Evolutionary conservation across 2,888 invertebrate genomes (phyloP).

Genomic region (Chloroclystis v-ata): DNA sequence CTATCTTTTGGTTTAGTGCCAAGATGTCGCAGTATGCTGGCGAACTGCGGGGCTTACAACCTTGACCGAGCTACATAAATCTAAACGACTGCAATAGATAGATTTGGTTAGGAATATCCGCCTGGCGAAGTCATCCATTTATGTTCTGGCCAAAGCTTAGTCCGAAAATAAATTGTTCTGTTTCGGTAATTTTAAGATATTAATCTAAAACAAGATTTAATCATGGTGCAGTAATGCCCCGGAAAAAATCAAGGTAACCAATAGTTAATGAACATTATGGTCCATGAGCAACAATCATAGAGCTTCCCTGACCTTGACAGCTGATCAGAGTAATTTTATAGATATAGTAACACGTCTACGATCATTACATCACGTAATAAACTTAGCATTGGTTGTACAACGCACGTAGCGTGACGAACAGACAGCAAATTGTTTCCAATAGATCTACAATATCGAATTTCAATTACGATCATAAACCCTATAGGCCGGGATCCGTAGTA

Average conservation of each 20-base stretch:
- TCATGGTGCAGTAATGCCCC: conserved; percentile 7
- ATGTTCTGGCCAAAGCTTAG: background rate
- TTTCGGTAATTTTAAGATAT: background rate
- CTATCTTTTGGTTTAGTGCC: conserved; percentile 57
- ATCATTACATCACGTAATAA: conserved; percentile 46
- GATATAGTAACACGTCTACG: conserved; percentile 31
- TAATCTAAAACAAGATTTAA: conserved; percentile 6
- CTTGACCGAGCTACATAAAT: conserved; percentile 65
- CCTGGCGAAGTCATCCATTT: background rate
- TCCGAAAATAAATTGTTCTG: background rate
- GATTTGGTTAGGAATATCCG: conserved; percentile 30
- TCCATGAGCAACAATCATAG: conserved; percentile 29
- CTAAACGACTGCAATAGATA: conserved; percentile 39
- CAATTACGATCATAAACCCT: background rate
- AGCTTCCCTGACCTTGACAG: conserved; percentile 45
- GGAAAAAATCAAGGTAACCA: conserved; percentile 25
- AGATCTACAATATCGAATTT: background rate
- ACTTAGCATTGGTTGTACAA: conserved; percentile 36
- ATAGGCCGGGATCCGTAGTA: too few relatives aligned
- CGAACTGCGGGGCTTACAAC: conserved; percentile 66
- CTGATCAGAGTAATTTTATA: conserved; percentile 35
- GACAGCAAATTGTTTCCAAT: too few relatives aligned
- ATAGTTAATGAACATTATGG: conserved; percentile 23
- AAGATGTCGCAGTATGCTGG: conserved; percentile 44
- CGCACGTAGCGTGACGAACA: conserved; percentile 8